Conservation (phyloP, 2,797 vertebrate genomes). For the Cercopithecus neglectus region DNA sequence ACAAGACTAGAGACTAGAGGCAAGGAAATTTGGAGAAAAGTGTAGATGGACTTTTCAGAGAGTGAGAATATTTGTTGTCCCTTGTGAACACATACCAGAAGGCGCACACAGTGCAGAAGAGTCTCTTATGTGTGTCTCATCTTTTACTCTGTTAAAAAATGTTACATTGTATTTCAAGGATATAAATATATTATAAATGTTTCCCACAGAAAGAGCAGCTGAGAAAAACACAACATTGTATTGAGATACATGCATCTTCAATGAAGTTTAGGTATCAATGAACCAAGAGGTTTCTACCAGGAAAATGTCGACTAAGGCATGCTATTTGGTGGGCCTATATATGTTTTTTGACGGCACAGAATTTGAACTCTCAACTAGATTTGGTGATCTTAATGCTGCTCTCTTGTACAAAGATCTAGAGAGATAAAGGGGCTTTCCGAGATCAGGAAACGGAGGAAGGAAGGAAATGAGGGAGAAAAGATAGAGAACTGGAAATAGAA, state of each 20-base stretch:
- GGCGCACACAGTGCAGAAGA: not conserved
- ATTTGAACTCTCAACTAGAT: not conserved
- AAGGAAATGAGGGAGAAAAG: slow-evolving; percentile 44
- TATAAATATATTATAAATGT: not conserved
- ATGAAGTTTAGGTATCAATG: slow-evolving; percentile 2
- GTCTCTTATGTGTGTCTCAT: not conserved
- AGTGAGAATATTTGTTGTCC: not conserved
- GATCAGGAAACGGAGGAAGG: not conserved
- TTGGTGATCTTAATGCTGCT: not conserved
- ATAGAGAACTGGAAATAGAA: slow-evolving; percentile 31
- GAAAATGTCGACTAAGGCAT: not conserved
- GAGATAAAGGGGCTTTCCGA: slow-evolving; percentile 10
- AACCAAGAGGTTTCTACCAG: not conserved
- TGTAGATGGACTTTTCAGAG: not conserved
- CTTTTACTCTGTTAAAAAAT: slow-evolving; percentile 4
- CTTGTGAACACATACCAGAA: not conserved
- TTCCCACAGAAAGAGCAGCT: not conserved
- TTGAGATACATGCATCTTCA: not conserved
- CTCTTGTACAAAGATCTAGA: slow-evolving; percentile 31
- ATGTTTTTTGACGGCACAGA: not conserved
- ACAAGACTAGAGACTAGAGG: not conserved
- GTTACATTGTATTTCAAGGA: not conserved
- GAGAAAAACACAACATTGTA: not conserved
- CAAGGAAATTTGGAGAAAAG: not conserved
- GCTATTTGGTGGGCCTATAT: not conserved